Evolutionary conservation across 2,888 invertebrate species (phyloP).

Genomic region (Macaria liturata): DNA sequence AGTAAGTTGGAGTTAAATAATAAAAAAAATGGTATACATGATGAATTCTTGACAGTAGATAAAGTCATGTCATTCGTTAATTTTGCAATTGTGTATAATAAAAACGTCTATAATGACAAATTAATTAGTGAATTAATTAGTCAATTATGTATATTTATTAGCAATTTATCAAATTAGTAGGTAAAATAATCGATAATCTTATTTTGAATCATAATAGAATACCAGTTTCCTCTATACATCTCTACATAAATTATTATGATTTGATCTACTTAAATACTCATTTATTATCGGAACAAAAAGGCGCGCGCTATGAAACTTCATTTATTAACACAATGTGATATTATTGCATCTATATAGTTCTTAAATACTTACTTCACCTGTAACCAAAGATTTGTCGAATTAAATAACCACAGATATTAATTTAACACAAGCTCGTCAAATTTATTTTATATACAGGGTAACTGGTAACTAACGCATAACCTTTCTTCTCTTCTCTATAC

Average conservation of each 20-base stretch:
- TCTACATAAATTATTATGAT: slow-evolving; percentile 15
- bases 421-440: too few relatives aligned
- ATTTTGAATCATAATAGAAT: slow-evolving; percentile 1
- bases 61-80: background rate
- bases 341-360: too few relatives aligned
- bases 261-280: slow-evolving; percentile 23
- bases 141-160: slow-evolving; percentile 6
- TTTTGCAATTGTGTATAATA: background rate
- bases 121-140: background rate
- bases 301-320: slow-evolving; percentile 19
- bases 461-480: too few relatives aligned
- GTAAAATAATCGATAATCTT: slow-evolving; percentile 3
- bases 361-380: too few relatives aligned
- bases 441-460: too few relatives aligned
- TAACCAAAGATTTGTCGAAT: too few relatives aligned
- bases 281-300: slow-evolving; percentile 22
- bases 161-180: background rate
- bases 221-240: slow-evolving; percentile 11
- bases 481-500: too few relatives aligned
- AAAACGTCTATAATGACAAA: slow-evolving; percentile 2
- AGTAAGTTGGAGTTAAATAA: background rate
- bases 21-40: too few relatives aligned
- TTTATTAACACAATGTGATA: too few relatives aligned
- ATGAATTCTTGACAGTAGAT: too few relatives aligned
- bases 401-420: too few relatives aligned